These are phyloP conservation scores for Strongylocentrotus purpuratus DNA, from an alignment of 35 echinoderm and acorn worm species.

Conservation along the genomic window DNA sequence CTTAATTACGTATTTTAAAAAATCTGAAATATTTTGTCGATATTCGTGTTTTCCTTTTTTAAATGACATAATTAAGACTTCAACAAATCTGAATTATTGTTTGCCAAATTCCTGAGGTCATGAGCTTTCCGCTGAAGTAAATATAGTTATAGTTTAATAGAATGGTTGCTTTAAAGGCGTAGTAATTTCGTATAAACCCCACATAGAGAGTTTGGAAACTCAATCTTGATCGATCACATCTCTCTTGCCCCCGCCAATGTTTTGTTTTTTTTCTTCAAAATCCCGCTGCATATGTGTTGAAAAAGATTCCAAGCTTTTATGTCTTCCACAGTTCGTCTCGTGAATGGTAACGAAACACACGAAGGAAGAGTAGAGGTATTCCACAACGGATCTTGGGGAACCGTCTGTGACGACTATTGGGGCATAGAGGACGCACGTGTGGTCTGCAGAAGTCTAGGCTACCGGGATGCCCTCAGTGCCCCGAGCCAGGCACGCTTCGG, in stretches of 20 bases:
- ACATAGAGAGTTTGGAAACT: too few species aligned
- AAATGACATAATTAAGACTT: too few species aligned
- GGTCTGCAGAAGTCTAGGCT: conserved; percentile 40
- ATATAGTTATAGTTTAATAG: too few species aligned
- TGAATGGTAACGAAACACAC: not conserved
- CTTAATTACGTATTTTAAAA: too few species aligned
- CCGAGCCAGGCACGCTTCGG: not conserved
- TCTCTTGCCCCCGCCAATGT: not conserved
- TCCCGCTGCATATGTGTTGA: not conserved
- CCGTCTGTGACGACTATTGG: conserved; percentile 42
- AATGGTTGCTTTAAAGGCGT: too few species aligned
- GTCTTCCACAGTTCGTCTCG: not conserved
- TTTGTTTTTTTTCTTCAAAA: not conserved
- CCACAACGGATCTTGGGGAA: conserved; percentile 30
- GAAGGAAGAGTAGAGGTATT: conserved; percentile 51
- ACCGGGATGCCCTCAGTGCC: not conserved
- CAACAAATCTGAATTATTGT: too few species aligned
- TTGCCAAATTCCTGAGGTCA: too few species aligned
- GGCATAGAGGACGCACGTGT: not conserved
- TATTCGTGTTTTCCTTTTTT: too few species aligned
- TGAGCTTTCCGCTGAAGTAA: too few species aligned
- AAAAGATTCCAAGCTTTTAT: not conserved
- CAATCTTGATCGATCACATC: too few species aligned
- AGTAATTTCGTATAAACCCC: too few species aligned
- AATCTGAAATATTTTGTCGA: too few species aligned